Base-by-base conservation (phyloP, 2,797 vertebrate genomes). In the Hozukius guyotensis region DNA sequence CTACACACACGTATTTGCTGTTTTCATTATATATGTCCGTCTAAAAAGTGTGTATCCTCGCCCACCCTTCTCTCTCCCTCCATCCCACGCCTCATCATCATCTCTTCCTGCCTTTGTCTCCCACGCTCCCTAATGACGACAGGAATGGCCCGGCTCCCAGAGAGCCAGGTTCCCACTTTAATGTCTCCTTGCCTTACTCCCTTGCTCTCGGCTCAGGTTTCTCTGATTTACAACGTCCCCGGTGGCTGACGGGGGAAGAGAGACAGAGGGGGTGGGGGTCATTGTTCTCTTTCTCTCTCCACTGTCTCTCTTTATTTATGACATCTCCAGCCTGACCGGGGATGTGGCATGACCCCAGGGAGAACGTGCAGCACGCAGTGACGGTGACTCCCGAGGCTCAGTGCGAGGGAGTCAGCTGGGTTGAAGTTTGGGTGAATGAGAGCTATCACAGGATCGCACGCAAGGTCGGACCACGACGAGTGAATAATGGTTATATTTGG, bases 171-270 rank as follows among this genome's bases (percentile, higher is more conserved):
- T 92, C 87, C 87, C 91, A 80, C 88, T 89, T 90, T 93, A 85
- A 94, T 91, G 91, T 93, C 86, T 92, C 85, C 88, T 90, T 84
- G 76, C 86, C 85, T 93, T 84, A 80, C 92, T 92, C 61, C 77
- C 78, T 84, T 36, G 76, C 84, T 87, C 84, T 62, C 5, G 67
- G 91, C 87, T 94, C 86, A 82, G 85, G 90, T 95, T 92, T 87
- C 89, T 91, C 90, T 95, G 94, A 96, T 95, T 95, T 96, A 95
- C 95, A 93, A 87, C 52, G 61, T 88, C 92, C 91, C 87, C 61
- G 29, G 57, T 79, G 85, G 88, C 90, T 84, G 89, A 84, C 6
- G 46, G 60, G 62, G 66, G 71, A 75, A 83, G 80, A 69, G 72
- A 86, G 84, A 82, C 74, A 71, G 81, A 68, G 78, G 63, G 84